These are phyloP conservation scores for Lateolabrax maculatus DNA, from an alignment of 2,797 vertebrate genomes.

Conservation along the genomic window DNA sequence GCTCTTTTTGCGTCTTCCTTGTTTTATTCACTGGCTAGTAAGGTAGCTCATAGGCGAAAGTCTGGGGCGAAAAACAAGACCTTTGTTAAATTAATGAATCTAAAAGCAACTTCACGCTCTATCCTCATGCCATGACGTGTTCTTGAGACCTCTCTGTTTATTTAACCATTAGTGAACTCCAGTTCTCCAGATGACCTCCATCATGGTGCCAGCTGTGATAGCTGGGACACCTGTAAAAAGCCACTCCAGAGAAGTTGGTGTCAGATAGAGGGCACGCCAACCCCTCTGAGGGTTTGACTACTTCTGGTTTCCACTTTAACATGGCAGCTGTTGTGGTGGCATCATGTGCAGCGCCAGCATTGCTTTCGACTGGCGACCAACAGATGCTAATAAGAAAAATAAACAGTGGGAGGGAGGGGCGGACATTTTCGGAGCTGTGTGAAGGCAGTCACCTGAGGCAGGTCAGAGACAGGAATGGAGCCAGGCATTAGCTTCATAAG, in stretches of 20 bases:
- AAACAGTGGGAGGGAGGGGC: slow-evolving; percentile 45
- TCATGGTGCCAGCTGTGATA: slow-evolving; percentile 40
- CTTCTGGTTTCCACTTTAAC: slow-evolving; percentile 57
- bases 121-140: no score
- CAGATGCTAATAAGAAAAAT: slow-evolving; percentile 68
- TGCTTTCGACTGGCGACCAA: slow-evolving; percentile 41
- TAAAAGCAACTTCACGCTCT: not conserved
- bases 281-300: slow-evolving; percentile 39
- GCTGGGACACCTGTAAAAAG: slow-evolving; percentile 32
- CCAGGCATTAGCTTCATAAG: slow-evolving; percentile 66
- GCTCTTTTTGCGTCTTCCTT: not conserved
- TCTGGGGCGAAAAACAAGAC: no score
- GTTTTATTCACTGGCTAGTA: no score
- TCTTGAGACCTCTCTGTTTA: not conserved
- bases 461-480: slow-evolving; percentile 45
- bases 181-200: slow-evolving; percentile 46
- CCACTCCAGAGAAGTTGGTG: slow-evolving; percentile 31
- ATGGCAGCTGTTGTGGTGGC: slow-evolving; percentile 66
- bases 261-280: slow-evolving; percentile 52
- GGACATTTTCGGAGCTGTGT: slow-evolving; percentile 34
- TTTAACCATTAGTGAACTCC: slow-evolving; percentile 24
- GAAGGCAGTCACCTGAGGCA: slow-evolving; percentile 58
- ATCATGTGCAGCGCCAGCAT: slow-evolving; percentile 34
- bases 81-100: not conserved
- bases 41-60: no score